A percentile compares a stretch with the other conserved stretches of the same genome.
Conservation (phyloP, 2,113 vertebrate genomes). For the Sylvietta virens region DNA sequence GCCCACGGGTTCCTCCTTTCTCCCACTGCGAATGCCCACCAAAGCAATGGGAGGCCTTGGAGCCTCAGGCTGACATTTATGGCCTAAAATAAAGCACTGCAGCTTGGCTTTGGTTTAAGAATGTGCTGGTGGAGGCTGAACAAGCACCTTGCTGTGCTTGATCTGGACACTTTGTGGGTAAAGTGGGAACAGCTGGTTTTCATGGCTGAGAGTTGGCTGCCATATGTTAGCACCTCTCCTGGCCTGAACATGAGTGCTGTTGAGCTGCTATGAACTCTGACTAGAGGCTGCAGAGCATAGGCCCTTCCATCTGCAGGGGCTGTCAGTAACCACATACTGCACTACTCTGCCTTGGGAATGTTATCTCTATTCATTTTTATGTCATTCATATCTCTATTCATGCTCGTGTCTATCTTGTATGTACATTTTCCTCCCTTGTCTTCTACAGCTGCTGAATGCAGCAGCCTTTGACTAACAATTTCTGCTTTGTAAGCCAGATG, state of each 20-base stretch:
- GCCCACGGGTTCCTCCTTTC: not conserved
- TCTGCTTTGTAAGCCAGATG: not conserved
- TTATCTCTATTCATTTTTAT: not conserved
- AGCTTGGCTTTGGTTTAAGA: not conserved
- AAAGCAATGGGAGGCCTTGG: not conserved
- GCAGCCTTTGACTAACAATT: not conserved
- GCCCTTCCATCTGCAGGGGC: not conserved
- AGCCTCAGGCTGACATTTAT: not conserved
- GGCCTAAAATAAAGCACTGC: not conserved
- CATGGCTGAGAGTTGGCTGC: not conserved
- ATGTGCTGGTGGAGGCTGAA: not conserved
- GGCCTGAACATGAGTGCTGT: not conserved
- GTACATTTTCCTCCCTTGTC: not conserved
- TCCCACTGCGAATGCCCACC: not conserved
- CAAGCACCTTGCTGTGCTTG: not conserved
- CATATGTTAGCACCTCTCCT: slow-evolving; percentile 2
- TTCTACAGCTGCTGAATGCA: not conserved
- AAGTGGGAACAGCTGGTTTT: not conserved
- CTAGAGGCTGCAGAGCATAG: not conserved
- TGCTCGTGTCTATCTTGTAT: not conserved
- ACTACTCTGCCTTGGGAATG: not conserved
- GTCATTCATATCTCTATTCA: not conserved
- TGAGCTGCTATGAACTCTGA: not conserved
- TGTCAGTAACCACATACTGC: not conserved
- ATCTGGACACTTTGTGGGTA: not conserved